Evolutionary conservation across 23 tunicate genomes (phyloP), one percentile per base, ranked within the genome.

Genomic region (Styela clava): DNA sequence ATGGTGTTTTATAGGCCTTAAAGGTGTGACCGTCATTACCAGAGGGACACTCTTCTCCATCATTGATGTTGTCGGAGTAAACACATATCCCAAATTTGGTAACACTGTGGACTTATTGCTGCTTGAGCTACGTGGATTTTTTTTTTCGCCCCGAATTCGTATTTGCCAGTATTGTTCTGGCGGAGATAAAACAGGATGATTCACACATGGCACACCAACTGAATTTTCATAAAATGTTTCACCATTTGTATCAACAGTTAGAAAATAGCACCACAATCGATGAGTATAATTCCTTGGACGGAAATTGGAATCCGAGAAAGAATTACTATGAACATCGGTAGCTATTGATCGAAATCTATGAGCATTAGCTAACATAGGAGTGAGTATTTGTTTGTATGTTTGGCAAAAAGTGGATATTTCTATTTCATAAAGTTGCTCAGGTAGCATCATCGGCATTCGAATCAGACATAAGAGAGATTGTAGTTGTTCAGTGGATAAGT

Each of bases 381-480:
- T 26, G 30, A 93, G 74, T 33, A 79, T 69, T 51, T 71, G 71
- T 3, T 74, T 33, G 51, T 88, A 63, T 0, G 29, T 63, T 3
- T 37, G 64, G 51, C 69, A 93, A 81, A 93, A 93, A n/a, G 74
- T 74, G 16, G 98, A 93, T 32, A 64, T 79, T 70, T 93, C 98
- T 1, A 93, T 85, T 28, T 81, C 64, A 31, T 88, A n/a, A 29
- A 93, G 69, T 3, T 93, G 93, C 61, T 81, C 86, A 51, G 98
- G 89, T 63, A 82, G 70, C 98, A 93, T 93, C 93, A 93, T 87
- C 3, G 98, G 79, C 76, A 87, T 84, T 24, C 98, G 76, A 18
- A 93, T 85, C 3, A 84, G 76, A 16, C 87, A 84, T 44, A 91
- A 78, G 31, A 91, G 82, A 25, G 64, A 2, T 35, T 79, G 68